phyloP scores from a whole-genome alignment of 2,797 vertebrate genomes.

The Pseudocheirus occidentalis region DNA sequence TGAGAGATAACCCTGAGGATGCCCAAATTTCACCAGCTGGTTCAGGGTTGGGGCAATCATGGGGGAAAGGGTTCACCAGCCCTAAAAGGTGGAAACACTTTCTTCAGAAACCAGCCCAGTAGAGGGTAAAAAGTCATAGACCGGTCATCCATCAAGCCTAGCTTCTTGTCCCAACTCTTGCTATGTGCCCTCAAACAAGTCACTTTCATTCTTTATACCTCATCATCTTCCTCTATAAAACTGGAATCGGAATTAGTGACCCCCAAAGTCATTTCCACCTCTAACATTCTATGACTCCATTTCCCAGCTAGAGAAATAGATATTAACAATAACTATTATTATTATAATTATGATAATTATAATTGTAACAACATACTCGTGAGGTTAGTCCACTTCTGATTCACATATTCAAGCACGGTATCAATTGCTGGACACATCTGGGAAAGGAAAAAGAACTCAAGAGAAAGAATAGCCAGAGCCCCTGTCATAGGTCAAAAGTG shows the following conservation, averaged over 20 bases:
- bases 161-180: neutral
- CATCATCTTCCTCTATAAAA: neutral
- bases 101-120: neutral
- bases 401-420: slow-evolving; percentile 62
- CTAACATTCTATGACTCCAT: neutral
- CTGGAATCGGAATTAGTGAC: neutral
- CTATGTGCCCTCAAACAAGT: neutral
- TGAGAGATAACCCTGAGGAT: neutral
- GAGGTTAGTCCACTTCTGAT: slow-evolving; percentile 64
- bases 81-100: neutral
- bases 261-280: neutral
- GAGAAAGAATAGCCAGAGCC: neutral
- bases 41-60: neutral
- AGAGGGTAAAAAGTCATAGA: neutral
- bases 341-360: too few relatives aligned
- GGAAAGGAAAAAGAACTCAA: neutral
- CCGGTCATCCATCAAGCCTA: neutral
- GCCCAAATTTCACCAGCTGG: neutral
- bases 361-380: slow-evolving; percentile 7
- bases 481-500: neutral
- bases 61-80: neutral
- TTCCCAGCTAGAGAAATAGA: neutral
- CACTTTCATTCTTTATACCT: slow-evolving; percentile 4
- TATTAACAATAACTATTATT: neutral
- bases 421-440: slow-evolving; percentile 81